Percentiles rank a stretch among this genome's conserved stretches.
Conservation (phyloP, 2,888 invertebrate genomes). For the Apamea crenata region DNA sequence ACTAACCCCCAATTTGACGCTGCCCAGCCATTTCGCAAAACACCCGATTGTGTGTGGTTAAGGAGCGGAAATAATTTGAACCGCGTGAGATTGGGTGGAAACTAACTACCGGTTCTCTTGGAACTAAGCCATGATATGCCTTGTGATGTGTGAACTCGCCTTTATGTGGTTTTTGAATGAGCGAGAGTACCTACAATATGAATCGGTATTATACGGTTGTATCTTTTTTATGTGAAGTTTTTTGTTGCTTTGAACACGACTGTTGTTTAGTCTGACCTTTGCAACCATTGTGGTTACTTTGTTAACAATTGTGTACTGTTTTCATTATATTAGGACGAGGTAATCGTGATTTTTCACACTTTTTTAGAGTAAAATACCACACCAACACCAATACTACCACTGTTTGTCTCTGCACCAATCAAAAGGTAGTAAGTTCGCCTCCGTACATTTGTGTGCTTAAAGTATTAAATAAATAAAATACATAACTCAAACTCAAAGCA, state of each 20-base stretch:
- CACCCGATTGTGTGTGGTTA: conserved; percentile 84
- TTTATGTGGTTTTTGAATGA: conserved; percentile 32
- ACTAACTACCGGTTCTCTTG: conserved; percentile 78
- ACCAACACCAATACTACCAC: no score
- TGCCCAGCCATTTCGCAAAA: conserved; percentile 85
- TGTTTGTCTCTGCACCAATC: no score
- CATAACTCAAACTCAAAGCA: no score
- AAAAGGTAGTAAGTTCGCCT: no score
- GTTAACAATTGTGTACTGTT: neutral
- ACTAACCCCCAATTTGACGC: conserved; percentile 85
- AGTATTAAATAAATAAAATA: no score
- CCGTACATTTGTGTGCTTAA: no score
- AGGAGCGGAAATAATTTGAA: conserved; percentile 81
- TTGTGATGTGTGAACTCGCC: conserved; percentile 57
- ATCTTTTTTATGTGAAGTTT: neutral
- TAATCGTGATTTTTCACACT: no score
- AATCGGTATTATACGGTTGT: neutral
- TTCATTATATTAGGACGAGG: no score
- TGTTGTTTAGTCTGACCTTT: neutral
- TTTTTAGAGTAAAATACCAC: no score
- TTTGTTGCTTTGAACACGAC: neutral
- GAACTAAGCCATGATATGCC: conserved; percentile 36
- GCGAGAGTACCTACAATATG: neutral
- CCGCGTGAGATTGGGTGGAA: conserved; percentile 85
- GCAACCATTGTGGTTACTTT: neutral